These are phyloP conservation scores for Lineus longissimus DNA, from an alignment of 1,140 invertebrate species.

Conservation along the genomic window DNA sequence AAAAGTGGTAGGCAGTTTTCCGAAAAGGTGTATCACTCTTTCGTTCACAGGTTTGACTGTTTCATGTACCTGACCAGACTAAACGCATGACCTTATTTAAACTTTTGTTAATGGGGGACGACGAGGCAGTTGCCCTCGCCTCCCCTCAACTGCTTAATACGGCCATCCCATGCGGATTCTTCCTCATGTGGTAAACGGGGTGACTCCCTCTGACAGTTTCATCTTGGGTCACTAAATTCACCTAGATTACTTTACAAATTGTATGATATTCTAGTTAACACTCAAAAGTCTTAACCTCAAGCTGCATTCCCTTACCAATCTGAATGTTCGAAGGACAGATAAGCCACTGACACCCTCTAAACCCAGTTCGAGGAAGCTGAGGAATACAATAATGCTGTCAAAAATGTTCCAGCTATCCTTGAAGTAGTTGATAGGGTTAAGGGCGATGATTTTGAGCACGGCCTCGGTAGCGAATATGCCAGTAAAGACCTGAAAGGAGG, in stretches of 20 bases:
- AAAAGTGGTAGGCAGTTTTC: background rate
- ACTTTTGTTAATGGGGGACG: no score
- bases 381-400: conserved; percentile 94
- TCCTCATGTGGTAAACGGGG: no score
- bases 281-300: background rate
- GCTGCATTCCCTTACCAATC: conserved; percentile 76
- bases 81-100: no score
- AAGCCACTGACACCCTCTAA: conserved; percentile 90
- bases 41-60: background rate
- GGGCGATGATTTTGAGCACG: conserved; percentile 89
- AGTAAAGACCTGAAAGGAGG: conserved; percentile 83
- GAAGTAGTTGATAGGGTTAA: conserved; percentile 96
- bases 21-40: background rate
- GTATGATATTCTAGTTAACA: no score
- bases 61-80: background rate
- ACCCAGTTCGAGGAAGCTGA: conserved; percentile 89
- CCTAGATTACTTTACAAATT: no score
- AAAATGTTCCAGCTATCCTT: conserved; percentile 99
- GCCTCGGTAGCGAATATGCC: conserved; percentile 96
- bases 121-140: no score
- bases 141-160: no score
- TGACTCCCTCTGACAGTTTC: no score
- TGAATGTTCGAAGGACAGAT: conserved; percentile 93
- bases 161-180: no score
- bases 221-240: no score